Conservation (phyloP, 1,140 invertebrate species). For the Uloborus diversus region DNA sequence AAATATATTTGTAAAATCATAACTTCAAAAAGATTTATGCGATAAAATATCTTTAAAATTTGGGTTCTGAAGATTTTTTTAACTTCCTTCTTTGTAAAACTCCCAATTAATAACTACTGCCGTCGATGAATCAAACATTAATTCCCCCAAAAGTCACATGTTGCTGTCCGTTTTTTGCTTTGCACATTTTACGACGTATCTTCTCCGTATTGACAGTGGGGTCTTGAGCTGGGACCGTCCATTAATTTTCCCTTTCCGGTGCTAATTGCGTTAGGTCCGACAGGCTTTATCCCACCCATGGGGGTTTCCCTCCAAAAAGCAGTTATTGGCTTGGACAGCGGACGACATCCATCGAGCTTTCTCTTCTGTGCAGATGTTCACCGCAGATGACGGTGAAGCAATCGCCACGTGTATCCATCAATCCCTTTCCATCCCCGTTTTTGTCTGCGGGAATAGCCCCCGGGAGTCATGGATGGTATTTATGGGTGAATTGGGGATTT, state of each 20-base stretch:
- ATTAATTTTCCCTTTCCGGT: slow-evolving; percentile 19
- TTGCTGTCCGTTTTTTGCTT: too few relatives aligned
- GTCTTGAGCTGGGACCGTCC: background rate
- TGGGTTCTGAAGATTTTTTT: too few relatives aligned
- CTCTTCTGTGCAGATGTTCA: too few relatives aligned
- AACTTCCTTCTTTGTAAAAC: too few relatives aligned
- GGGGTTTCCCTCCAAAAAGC: slow-evolving; percentile 25
- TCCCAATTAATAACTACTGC: too few relatives aligned
- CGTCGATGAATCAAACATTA: too few relatives aligned
- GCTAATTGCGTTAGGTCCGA: slow-evolving; percentile 40
- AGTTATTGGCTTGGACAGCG: slow-evolving; percentile 30
- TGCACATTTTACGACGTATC: too few relatives aligned
- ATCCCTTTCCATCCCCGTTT: slow-evolving; percentile 1
- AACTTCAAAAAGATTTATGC: too few relatives aligned
- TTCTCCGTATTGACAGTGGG: too few relatives aligned
- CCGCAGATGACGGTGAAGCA: slow-evolving; percentile 16
- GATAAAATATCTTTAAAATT: too few relatives aligned
- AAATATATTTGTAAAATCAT: too few relatives aligned
- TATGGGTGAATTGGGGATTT: background rate
- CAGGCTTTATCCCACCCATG: slow-evolving; percentile 46
- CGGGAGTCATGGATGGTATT: background rate
- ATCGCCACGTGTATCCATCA: background rate
- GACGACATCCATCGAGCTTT: background rate
- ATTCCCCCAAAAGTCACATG: too few relatives aligned
- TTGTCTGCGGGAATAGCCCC: background rate